These are phyloP conservation scores for Danaus plexippus DNA, from an alignment of 1,140 invertebrate species.

Conservation along the genomic window DNA sequence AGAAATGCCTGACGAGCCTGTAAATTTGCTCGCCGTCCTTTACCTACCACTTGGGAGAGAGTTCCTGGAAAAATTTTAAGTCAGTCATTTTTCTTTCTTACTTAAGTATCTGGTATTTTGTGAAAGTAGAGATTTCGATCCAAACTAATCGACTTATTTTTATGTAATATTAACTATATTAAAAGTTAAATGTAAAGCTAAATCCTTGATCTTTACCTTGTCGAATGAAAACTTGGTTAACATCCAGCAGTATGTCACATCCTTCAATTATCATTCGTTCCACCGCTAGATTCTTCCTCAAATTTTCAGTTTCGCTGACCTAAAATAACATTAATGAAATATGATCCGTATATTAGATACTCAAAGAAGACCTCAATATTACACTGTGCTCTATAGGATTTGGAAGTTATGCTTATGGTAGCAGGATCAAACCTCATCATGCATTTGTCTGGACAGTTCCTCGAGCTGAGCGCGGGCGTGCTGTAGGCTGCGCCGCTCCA, in stretches of 20 bases:
- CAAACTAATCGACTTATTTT: too few species aligned
- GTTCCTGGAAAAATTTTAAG: conserved; percentile 36
- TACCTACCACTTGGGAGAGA: conserved; percentile 69
- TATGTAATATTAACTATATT: too few species aligned
- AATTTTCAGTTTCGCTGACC: conserved; percentile 96
- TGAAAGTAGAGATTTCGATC: too few species aligned
- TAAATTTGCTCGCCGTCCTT: conserved; percentile 78
- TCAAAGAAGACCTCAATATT: not conserved
- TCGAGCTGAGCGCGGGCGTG: conserved; percentile 91
- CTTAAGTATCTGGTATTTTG: too few species aligned
- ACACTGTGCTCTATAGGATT: too few species aligned
- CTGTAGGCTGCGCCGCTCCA: conserved; percentile 91
- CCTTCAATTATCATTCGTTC: conserved; percentile 96
- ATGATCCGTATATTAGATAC: not conserved
- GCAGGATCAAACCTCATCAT: conserved; percentile 79
- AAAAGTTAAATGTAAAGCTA: not conserved
- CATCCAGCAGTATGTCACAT: conserved; percentile 94
- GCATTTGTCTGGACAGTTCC: conserved; percentile 85
- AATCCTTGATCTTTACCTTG: conserved; percentile 74
- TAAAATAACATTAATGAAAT: conserved; percentile 32
- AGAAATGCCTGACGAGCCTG: conserved; percentile 85
- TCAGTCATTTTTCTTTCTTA: too few species aligned
- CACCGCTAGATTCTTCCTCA: conserved; percentile 92
- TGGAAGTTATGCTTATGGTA: not conserved
- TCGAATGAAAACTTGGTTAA: conserved; percentile 92